phyloP scores from a whole-genome alignment of 2,888 invertebrate genomes.

The Phrixothrix hirtus region DNA sequence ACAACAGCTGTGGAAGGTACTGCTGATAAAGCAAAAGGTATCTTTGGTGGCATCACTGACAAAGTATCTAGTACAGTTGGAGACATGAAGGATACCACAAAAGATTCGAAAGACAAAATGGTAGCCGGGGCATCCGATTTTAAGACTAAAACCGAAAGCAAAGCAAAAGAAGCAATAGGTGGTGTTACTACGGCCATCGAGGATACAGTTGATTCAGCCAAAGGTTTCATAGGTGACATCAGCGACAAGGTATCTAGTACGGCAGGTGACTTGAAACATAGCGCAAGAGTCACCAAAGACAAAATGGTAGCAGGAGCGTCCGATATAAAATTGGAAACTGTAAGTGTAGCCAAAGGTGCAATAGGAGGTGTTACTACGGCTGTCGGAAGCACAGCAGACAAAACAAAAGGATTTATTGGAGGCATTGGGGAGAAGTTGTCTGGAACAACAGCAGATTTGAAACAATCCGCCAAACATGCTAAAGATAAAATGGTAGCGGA shows the following conservation, averaged over 20 bases:
- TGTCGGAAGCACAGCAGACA: not conserved
- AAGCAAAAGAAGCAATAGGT: not conserved
- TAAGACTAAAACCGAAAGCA: not conserved
- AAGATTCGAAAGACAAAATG: slow-evolving; percentile 9
- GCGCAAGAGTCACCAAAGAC: slow-evolving; percentile 7
- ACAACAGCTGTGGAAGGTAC: slow-evolving; percentile 13
- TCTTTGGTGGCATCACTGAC: not conserved
- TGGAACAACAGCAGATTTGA: not conserved
- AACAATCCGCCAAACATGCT: not conserved
- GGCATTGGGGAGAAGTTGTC: not conserved
- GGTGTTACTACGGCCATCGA: not conserved
- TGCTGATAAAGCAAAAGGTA: slow-evolving; percentile 23
- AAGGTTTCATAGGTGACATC: not conserved
- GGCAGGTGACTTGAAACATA: slow-evolving; percentile 9
- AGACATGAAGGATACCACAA: slow-evolving; percentile 19
- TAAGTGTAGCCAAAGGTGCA: slow-evolving; percentile 34
- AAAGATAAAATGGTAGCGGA: slow-evolving; percentile 3
- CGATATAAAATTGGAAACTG: slow-evolving; percentile 18
- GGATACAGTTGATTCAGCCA: not conserved
- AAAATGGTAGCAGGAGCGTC: not conserved
- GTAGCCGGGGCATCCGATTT: not conserved
- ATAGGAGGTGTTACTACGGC: slow-evolving; percentile 17
- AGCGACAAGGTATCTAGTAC: not conserved
- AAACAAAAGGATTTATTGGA: not conserved
- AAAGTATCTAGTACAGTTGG: slow-evolving; percentile 1